Evolutionary conservation across 2,113 vertebrate species (phyloP), one percentile per base, ranked within the genome.

Genomic region (Tympanuchus pallidicinctus): DNA sequence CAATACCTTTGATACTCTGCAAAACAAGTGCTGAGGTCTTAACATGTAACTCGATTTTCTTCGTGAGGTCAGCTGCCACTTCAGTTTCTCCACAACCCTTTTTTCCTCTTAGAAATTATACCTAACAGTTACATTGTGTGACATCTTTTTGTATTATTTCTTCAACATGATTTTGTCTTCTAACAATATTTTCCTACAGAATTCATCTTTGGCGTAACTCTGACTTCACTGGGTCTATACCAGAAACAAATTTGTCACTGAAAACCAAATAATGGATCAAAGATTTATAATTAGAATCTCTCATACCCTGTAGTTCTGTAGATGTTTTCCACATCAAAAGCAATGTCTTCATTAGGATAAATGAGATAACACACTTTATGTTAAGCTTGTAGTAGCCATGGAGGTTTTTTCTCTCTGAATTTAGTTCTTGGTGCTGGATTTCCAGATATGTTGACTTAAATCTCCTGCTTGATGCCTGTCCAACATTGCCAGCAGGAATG

Each of bases 221-320:
- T 60, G 82, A 74, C 43, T 93, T 82, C 50, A 66, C 17, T 81
- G 60, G 36, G 86, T 20, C 76, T 77, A 80, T 17, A 42, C 43
- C 30, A 81, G 79, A 67, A 80, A 91, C 20, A 89, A 56, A 36
- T 90, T 78, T 93, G 64, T 82, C 67, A 73, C 72, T 89, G 43
- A 45, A 95, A 95, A 63, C 16, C 56, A 89, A 92, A 66, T 88
- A 93, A 86, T 34, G 56, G 42, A 85, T 91, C 84, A 73, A 92
- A 93, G 60, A 89, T 82, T 88, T 82, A 38, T 88, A 64, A 66
- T 91, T 92, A 81, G 83, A 89, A 75, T 83, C 13, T 82, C 60
- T 82, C 48, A 43, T 94, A 85, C 45, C 47, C 42, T 47, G 24
- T 92, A 67, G 57, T 91, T 38, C 78, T 88, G 25, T 82, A 82